Conservation (phyloP, 2,888 invertebrate species). For the Lycaena phlaeas region DNA sequence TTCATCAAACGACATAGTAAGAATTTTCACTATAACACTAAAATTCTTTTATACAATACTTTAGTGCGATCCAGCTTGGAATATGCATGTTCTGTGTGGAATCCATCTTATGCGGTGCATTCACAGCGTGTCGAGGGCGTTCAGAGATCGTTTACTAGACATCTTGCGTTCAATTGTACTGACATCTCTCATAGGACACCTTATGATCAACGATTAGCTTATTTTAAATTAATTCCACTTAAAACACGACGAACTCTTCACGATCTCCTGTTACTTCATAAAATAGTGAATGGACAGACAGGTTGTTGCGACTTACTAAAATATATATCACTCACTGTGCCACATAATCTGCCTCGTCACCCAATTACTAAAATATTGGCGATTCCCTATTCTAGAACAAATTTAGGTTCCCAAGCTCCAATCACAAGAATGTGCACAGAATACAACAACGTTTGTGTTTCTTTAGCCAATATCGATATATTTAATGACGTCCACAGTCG, state of each 20-base stretch:
- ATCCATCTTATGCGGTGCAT: not conserved
- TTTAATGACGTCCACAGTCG: not conserved
- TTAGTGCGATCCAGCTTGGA: not conserved
- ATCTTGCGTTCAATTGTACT: not conserved
- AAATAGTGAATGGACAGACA: not conserved
- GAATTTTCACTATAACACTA: not conserved
- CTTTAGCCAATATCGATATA: not conserved
- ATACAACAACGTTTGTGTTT: not conserved
- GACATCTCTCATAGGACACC: not conserved
- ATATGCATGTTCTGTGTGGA: not conserved
- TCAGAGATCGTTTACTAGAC: not conserved
- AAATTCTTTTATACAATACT: not conserved
- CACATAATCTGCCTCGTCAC: not conserved
- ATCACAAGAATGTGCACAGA: slow-evolving; percentile 1
- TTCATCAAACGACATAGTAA: not conserved
- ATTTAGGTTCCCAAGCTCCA: not conserved
- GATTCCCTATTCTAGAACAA: not conserved
- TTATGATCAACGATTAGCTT: not conserved
- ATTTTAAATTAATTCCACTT: not conserved
- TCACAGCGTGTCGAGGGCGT: not conserved
- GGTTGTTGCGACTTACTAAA: not conserved
- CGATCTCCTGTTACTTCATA: not conserved
- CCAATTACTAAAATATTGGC: not conserved
- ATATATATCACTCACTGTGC: not conserved
- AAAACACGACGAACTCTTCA: not conserved